Percentiles rank a stretch among this genome's conserved stretches.
phyloP scores from a whole-genome alignment of 2,113 vertebrate species.

The Apeltes quadracus region DNA sequence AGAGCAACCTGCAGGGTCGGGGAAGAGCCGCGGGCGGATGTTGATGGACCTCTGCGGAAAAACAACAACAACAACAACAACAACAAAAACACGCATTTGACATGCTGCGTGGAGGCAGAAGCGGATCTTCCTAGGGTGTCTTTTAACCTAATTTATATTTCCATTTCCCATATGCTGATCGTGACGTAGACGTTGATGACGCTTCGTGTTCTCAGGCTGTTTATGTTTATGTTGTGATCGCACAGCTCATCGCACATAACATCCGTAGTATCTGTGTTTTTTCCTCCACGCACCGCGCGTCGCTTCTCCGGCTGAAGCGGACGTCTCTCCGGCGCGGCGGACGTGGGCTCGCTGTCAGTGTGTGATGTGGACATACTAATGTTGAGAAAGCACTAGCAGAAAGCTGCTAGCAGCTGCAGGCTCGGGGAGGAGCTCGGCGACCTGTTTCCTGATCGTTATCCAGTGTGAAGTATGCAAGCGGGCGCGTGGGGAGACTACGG shows the following conservation, averaged over 20 bases:
- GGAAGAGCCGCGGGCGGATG: background rate
- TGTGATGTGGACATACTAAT: constrained; percentile 17
- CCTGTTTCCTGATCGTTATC: constrained; percentile 59
- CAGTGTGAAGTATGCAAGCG: constrained; percentile 14
- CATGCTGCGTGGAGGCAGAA: background rate
- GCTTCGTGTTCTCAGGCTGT: background rate
- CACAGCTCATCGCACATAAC: too few relatives aligned
- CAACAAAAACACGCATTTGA: background rate
- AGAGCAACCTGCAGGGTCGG: constrained; percentile 6
- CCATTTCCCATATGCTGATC: background rate
- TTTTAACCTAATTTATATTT: background rate
- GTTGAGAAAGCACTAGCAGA: constrained; percentile 43
- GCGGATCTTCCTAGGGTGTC: background rate
- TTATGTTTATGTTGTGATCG: background rate
- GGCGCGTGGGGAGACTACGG: background rate
- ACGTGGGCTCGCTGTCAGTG: background rate
- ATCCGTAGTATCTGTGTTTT: too few relatives aligned
- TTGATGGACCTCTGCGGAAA: background rate
- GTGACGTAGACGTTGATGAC: background rate
- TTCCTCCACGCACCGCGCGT: background rate
- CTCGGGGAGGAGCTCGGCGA: constrained; percentile 27
- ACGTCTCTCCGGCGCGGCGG: background rate
- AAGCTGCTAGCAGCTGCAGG: constrained; percentile 41
- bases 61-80: background rate
- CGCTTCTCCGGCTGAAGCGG: background rate